Percentiles rank a stretch among this genome's conserved stretches.
phyloP scores from a whole-genome alignment of 2,888 invertebrate species.

The Uloborus plumipes region DNA sequence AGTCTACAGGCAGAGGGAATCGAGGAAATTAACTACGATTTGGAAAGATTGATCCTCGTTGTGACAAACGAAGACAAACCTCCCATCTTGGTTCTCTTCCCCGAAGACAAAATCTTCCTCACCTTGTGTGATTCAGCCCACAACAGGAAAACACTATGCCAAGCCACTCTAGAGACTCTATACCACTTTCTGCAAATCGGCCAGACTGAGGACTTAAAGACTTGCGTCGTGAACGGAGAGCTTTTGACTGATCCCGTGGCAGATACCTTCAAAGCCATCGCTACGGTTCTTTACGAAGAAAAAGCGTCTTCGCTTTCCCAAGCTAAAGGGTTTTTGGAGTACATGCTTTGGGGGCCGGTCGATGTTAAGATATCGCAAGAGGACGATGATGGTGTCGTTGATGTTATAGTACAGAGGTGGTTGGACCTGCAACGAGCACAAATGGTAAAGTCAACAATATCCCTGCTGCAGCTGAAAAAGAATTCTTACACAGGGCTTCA shows the following conservation, averaged over 20 bases:
- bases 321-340: constrained; percentile 86
- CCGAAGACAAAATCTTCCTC: constrained; percentile 32
- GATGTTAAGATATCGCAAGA: constrained; percentile 74
- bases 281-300: constrained; percentile 69
- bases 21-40: constrained; percentile 79
- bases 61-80: constrained; percentile 28
- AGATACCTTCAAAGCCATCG: constrained; percentile 66
- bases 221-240: constrained; percentile 37
- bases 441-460: constrained; percentile 51
- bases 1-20: constrained; percentile 86
- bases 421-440: constrained; percentile 85
- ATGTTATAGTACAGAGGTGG: constrained; percentile 77
- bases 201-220: constrained; percentile 1
- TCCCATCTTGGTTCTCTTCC: constrained; percentile 43
- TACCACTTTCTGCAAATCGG: constrained; percentile 32
- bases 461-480: constrained; percentile 17
- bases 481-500: constrained; percentile 1
- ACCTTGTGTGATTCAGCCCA: constrained; percentile 4
- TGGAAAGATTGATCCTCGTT: constrained; percentile 10
- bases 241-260: constrained; percentile 26
- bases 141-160: constrained; percentile 42
- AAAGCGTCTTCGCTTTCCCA: constrained; percentile 71
- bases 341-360: constrained; percentile 86
- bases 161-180: constrained; percentile 26
- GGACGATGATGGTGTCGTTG: constrained; percentile 65